Evolutionary conservation across 1,140 invertebrate genomes (phyloP).

Genomic region (Macrocentrus cingulum): DNA sequence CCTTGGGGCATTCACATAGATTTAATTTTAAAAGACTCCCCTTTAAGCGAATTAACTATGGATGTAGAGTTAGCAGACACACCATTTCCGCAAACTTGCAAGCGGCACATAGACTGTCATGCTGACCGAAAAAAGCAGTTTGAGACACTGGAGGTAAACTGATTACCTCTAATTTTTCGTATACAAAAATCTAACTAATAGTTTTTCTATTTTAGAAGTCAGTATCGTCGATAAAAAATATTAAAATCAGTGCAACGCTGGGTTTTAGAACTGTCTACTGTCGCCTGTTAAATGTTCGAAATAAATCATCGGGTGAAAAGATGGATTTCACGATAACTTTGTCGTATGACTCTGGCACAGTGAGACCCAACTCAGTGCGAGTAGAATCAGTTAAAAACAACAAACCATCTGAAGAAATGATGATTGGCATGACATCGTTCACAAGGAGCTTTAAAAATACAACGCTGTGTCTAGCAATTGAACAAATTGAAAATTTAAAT

Average conservation of each 20-base stretch:
- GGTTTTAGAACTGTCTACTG: neutral
- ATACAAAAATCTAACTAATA: neutral
- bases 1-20: conserved; percentile 2
- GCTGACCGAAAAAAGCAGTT: neutral
- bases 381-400: neutral
- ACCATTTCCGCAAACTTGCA: conserved; percentile 2
- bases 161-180: neutral
- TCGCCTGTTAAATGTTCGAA: neutral
- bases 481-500: neutral
- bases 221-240: neutral
- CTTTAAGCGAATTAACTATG: neutral
- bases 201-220: neutral
- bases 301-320: neutral
- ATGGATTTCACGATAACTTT: neutral
- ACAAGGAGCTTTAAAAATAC: neutral
- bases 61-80: neutral
- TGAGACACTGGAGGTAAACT: neutral
- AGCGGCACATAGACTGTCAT: neutral
- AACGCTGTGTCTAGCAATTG: neutral
- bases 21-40: conserved; percentile 1
- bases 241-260: neutral
- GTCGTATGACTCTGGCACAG: conserved; percentile 2
- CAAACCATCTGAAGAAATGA: neutral
- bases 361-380: neutral
- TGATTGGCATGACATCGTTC: neutral